Evolutionary conservation across 2,888 invertebrate genomes (phyloP).

Genomic region (Diploptera punctata): DNA sequence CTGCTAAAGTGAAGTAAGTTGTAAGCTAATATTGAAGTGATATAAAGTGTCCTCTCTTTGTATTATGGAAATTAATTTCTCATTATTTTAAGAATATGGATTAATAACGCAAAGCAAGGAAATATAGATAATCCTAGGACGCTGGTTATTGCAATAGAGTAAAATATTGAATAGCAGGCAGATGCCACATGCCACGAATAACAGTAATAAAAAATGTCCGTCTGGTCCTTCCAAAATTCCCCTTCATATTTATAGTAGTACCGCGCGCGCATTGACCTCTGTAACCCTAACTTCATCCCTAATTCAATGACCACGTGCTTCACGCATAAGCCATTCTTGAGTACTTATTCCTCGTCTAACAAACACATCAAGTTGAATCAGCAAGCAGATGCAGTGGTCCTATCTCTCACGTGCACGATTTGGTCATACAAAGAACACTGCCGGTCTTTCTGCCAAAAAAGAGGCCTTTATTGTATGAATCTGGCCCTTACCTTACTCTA

Average conservation of each 20-base stretch:
- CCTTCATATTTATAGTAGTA: background rate
- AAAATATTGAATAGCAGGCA: too few species aligned
- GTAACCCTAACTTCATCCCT: background rate
- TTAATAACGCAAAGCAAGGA: too few species aligned
- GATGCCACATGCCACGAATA: too few species aligned
- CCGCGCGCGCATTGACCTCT: conserved; percentile 8
- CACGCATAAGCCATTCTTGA: background rate
- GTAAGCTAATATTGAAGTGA: too few species aligned
- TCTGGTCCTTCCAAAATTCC: conserved; percentile 8
- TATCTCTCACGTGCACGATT: background rate
- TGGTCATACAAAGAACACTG: conserved; percentile 3
- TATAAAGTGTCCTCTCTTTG: too few species aligned
- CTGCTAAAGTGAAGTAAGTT: too few species aligned
- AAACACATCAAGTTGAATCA: conserved; percentile 1
- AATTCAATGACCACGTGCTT: conserved; percentile 7
- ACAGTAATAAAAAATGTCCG: too few species aligned
- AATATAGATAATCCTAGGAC: too few species aligned
- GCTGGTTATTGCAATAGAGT: too few species aligned
- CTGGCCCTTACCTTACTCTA: background rate
- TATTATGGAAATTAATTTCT: too few species aligned
- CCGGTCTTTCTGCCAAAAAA: background rate
- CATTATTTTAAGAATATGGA: too few species aligned
- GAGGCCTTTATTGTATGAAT: background rate
- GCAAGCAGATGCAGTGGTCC: background rate
- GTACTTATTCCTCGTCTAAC: background rate